phyloP scores from a whole-genome alignment of 1,140 invertebrate genomes.

The Zaprionus tsacasi region DNA sequence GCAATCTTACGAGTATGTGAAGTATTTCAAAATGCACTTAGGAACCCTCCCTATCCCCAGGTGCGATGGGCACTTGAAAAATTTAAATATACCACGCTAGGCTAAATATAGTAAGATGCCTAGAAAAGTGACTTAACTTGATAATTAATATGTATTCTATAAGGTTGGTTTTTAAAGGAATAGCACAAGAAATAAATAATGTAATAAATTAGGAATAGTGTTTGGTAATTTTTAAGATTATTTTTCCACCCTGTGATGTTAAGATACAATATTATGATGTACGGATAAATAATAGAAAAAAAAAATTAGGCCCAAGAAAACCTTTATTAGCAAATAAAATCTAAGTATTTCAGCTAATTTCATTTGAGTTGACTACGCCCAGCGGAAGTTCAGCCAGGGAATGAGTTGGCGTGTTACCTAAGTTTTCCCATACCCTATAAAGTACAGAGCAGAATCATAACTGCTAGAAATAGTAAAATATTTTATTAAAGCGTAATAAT shows the following conservation, averaged over 20 bases:
- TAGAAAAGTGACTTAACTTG: not conserved
- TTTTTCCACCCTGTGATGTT: too few relatives aligned
- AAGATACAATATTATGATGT: too few relatives aligned
- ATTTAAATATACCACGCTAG: conserved; percentile 16
- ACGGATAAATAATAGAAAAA: too few relatives aligned
- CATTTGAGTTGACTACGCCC: conserved; percentile 12
- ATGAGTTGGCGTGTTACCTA: conserved; percentile 52
- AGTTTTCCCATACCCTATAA: not conserved
- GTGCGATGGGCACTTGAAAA: conserved; percentile 15
- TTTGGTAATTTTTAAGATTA: too few relatives aligned
- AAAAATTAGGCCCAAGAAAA: too few relatives aligned
- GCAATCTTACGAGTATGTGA: conserved; percentile 30
- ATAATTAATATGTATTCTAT: too few relatives aligned
- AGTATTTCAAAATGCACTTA: conserved; percentile 68
- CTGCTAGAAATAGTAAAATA: too few relatives aligned
- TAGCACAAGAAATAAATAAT: too few relatives aligned
- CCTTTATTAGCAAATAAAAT: not conserved
- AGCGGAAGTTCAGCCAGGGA: conserved; percentile 43
- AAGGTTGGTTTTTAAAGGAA: too few relatives aligned
- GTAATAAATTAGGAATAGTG: too few relatives aligned
- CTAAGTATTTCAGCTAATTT: conserved; percentile 29
- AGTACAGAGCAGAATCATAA: too few relatives aligned
- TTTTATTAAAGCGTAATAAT: not conserved
- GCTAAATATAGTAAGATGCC: too few relatives aligned
- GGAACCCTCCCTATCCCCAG: not conserved